phyloP scores from a whole-genome alignment of 2,113 vertebrate species.

The Leucopsar rothschildi region DNA sequence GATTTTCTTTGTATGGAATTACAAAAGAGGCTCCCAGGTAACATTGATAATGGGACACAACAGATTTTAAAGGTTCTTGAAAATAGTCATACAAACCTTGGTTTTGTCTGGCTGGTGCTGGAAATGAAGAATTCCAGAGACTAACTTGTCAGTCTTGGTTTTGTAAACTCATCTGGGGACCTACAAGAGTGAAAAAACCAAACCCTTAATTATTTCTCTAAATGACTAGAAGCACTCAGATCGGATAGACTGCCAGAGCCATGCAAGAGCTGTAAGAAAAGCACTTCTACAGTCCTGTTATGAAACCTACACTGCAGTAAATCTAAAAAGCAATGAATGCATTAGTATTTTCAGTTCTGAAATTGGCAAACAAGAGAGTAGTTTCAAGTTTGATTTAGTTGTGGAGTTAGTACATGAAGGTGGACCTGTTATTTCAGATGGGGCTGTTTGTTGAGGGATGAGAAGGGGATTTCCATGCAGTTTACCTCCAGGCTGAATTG shows the following conservation, averaged over 20 bases:
- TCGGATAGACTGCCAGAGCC: background rate
- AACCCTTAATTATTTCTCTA: background rate
- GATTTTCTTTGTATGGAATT: background rate
- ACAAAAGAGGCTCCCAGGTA: background rate
- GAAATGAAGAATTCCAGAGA: conserved; percentile 67
- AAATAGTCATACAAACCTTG: conserved; percentile 50
- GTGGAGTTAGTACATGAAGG: background rate
- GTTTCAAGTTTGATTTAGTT: background rate
- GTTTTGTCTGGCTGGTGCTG: conserved; percentile 51
- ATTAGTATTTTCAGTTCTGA: conserved; percentile 46
- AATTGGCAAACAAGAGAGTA: background rate
- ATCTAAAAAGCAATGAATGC: background rate
- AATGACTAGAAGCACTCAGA: background rate
- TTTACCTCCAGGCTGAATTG: conserved; percentile 76
- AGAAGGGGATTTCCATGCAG: background rate
- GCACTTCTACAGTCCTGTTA: background rate
- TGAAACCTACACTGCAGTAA: background rate
- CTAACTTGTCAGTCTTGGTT: conserved; percentile 64
- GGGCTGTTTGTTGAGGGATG: background rate
- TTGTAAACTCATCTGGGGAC: conserved; percentile 71
- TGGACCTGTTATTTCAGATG: background rate
- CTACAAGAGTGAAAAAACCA: conserved; percentile 45
- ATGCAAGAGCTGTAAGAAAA: background rate
- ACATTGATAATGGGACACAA: background rate
- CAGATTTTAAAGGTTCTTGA: background rate